Percentiles rank a stretch among this genome's conserved stretches.
Evolutionary conservation across 2,888 invertebrate species (phyloP).

Genomic region (Hydroisotoma schaefferi): DNA sequence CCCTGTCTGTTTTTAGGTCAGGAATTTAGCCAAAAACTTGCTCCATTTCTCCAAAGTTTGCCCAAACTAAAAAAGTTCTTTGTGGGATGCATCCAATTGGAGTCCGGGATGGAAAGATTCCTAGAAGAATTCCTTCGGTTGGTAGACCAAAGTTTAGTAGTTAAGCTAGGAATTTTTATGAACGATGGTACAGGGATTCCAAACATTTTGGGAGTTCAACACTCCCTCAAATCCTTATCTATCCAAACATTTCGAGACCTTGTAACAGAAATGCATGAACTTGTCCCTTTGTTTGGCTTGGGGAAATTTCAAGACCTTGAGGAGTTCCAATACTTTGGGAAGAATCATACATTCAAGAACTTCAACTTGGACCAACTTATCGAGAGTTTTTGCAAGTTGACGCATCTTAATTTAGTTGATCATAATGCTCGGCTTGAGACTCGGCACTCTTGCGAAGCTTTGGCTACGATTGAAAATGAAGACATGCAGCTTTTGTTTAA

Average conservation of each 20-base stretch:
- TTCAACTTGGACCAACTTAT: constrained; percentile 41
- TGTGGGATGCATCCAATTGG: constrained; percentile 38
- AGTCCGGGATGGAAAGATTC: constrained; percentile 31
- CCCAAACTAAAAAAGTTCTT: constrained; percentile 21
- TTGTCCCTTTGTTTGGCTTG: constrained; percentile 25
- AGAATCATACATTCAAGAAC: constrained; percentile 41
- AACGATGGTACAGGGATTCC: constrained; percentile 37
- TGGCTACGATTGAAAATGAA: constrained; percentile 45
- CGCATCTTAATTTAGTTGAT: constrained; percentile 46
- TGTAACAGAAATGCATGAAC: constrained; percentile 21
- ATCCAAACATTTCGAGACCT: constrained; percentile 38
- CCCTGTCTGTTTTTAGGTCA: no score
- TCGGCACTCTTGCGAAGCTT: constrained; percentile 42
- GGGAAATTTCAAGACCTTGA: constrained; percentile 17
- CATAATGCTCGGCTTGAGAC: constrained; percentile 45
- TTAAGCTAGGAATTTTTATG: constrained; percentile 37
- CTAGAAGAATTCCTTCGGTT: constrained; percentile 26
- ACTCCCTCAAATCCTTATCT: constrained; percentile 21
- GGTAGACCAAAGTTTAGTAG: constrained; percentile 3
- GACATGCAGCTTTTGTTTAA: constrained; percentile 40
- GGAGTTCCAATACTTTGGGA: constrained; percentile 47
- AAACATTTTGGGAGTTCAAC: constrained; percentile 8
- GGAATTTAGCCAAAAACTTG: constrained; percentile 36
- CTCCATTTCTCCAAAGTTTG: constrained; percentile 37
- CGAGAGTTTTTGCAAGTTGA: constrained; percentile 36